phyloP scores from a whole-genome alignment of 1,140 invertebrate species.

The Aphelinus certus region DNA sequence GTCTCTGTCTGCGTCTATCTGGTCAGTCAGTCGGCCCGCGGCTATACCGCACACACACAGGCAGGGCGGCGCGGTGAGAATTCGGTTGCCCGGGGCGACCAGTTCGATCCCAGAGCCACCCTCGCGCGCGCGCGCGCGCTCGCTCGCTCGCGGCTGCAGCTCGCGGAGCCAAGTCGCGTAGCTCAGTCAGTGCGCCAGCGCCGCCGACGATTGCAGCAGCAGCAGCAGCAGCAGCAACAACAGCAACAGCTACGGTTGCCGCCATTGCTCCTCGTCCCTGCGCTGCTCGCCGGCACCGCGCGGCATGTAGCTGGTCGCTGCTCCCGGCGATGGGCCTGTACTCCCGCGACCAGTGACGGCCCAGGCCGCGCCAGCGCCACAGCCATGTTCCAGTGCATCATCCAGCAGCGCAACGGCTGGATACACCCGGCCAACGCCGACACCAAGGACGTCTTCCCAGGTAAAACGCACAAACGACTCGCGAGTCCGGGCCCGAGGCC shows the following conservation, averaged over 20 bases:
- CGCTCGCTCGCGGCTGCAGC: background rate
- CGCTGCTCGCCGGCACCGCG: no score
- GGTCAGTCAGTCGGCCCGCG: no score
- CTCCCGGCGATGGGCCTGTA: background rate
- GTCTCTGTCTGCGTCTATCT: no score
- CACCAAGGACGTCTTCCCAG: conserved; percentile 81
- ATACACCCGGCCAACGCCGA: conserved; percentile 76
- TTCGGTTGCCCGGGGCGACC: background rate
- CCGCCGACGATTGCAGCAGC: no score
- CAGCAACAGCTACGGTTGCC: no score
- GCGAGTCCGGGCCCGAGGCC: no score
- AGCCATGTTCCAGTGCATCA: conserved; percentile 83
- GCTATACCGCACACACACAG: no score
- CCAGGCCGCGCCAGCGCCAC: background rate
- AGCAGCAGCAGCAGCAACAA: no score
- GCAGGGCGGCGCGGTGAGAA: background rate
- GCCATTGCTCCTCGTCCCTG: no score
- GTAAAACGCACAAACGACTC: conserved; percentile 59
- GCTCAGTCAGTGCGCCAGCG: no score
- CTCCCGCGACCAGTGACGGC: background rate
- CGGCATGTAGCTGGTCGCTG: no score
- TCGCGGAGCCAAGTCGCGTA: no score
- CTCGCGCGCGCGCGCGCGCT: background rate
- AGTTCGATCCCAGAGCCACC: background rate
- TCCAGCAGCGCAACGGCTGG: conserved; percentile 82